Evolutionary conservation across 2,113 vertebrate genomes (phyloP), one percentile per base, ranked within the genome.

Genomic region (Xiphorhynchus elegans): DNA sequence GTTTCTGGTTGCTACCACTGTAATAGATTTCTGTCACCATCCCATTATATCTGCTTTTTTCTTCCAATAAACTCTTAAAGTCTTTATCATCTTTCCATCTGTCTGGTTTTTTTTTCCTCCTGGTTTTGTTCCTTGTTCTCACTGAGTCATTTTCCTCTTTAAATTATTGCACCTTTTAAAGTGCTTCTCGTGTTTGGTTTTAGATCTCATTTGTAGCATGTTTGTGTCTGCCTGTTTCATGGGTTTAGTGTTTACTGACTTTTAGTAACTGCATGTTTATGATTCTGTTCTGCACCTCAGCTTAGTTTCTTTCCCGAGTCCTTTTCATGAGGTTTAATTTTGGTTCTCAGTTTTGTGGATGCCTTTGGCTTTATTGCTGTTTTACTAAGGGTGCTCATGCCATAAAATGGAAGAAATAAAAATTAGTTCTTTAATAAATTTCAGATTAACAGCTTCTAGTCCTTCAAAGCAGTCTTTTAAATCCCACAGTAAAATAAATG

Each of bases 31-130:
- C 94, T 95, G 90, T 97, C 92, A 91, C 53, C 91, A 93, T 96
- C 91, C 82, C 90, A 59, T 94, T 96, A 94, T 97, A 89, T 97
- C 95, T 91, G 84, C 81, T 90, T 95, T 96, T 97, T 97, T 90
- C 95, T 96, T 98, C 95, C 97, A 98, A 98, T 98, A 98, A 98
- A 98, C 96, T 97, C 93, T 93, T 95, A 24, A 92, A 94, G 75
- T 96, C 97, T 96, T 95, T 91, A 96, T 96, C 90, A 94, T 97
- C 97, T 97, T 97, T 95, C 95, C 97, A 58, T 96, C 90, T 91
- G 96, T 96, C 96, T 98, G 96, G 74, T 46, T 75, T 64, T 78
- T 62, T 92, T 90, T 94, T 96, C 94, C 88, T 23, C 69, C 28
- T 89, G 81, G 66, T 95, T 97, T 97, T 96, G 40, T 44, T 69